Evolutionary conservation across 2,888 invertebrate genomes (phyloP), one percentile per base, ranked within the genome.

Genomic region (Drosophila kuntzei): DNA sequence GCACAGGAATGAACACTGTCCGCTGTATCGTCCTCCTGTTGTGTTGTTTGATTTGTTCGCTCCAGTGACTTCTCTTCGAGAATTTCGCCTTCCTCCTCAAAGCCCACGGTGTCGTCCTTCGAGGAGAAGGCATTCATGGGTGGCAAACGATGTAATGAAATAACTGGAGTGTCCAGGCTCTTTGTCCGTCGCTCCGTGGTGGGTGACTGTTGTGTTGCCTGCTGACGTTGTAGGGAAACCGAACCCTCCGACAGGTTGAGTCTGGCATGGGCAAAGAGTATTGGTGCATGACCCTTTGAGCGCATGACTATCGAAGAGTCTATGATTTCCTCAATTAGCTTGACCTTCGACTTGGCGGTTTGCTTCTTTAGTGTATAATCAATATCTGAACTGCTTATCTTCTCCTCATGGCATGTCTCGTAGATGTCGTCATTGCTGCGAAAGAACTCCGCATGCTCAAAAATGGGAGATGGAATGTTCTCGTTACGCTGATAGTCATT

Each of bases 61-160:
- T 89, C 89, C n/a, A 94, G 88, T 0, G 94, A 91, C 85, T 95
- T 95, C 68, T 94, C 94, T 90, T 94, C 94, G 2, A 94, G 91
- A 71, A 94, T 93, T 81, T 94, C 94, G 0, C 94, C 94, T 90
- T 94, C 94, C 90, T 95, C 95, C 75, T 96, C 96, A 65, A 94
- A 94, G 80, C 95, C 97, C 0, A 97, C 95, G 0, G 97, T 97
- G 90, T 97, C 97, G 90, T 97, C 97, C 92, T 97, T 97, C 22
- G 97, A 96, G 2, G 97, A 97, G 90, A 97, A 97, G 0, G 97
- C 96, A 91, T 97, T 96, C 91, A 96, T 95, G 7, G 96, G 95
- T 14, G 97, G 97, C 41, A 97, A 92, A 85, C 95, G 94, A 91
- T 95, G 96, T 29, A 97, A 92, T 18, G 96, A 95, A 86, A 97